phyloP scores from a whole-genome alignment of 2,797 vertebrate species.

The Vultur gryphus region DNA sequence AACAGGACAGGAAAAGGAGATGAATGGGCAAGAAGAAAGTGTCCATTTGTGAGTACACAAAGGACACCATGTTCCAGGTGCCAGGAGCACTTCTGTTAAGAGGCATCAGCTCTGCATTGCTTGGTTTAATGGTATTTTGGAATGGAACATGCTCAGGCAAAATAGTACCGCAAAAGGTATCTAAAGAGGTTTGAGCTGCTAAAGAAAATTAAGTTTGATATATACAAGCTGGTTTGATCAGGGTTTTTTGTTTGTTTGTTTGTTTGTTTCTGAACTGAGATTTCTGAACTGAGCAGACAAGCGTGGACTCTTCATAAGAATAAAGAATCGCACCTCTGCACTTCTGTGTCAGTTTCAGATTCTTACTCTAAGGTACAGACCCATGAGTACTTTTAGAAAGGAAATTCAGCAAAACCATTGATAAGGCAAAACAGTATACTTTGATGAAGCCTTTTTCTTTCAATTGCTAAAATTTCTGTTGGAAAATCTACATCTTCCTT shows the following conservation, averaged over 20 bases:
- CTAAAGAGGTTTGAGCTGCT: not conserved
- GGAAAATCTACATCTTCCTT: not conserved
- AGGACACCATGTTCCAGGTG: not conserved
- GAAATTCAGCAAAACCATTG: not conserved
- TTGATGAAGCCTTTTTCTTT: not conserved
- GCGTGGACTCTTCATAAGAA: not conserved
- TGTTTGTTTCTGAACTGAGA: not conserved
- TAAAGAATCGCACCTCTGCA: fast-evolving
- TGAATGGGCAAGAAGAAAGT: not conserved
- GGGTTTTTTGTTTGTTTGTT: fast-evolving
- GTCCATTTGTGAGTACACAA: not conserved
- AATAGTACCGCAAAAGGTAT: not conserved
- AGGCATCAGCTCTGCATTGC: not conserved
- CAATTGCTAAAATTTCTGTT: not conserved
- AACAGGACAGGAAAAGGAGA: not conserved
- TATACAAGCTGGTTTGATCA: not conserved
- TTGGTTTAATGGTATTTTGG: not conserved
- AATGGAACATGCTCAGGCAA: not conserved
- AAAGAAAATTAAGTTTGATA: not conserved
- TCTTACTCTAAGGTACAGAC: not conserved
- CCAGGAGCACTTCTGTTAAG: not conserved
- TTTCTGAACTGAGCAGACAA: not conserved
- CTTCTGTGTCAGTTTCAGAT: not conserved
- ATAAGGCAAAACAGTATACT: not conserved
- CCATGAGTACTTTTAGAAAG: not conserved